Evolutionary conservation across 2,888 invertebrate genomes (phyloP), one percentile per base, ranked within the genome.

Genomic region (Tetrapedia diversipes): DNA sequence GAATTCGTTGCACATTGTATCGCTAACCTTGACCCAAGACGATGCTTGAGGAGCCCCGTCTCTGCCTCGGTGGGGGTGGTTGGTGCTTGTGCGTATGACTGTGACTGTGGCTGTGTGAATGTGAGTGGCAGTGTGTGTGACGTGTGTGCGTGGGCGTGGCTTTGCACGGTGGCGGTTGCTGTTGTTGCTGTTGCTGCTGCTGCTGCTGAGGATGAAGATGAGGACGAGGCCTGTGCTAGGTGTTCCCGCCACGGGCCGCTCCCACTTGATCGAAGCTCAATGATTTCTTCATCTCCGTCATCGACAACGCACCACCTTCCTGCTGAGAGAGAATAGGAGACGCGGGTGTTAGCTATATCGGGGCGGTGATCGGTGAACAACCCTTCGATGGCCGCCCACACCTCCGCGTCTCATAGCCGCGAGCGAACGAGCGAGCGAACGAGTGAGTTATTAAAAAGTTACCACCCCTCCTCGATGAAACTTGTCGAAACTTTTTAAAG

Each of bases 281-380:
- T 81, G 94, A 94, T 92, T 94, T 94, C 91, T 94, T 94, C 92
- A 94, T 92, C 90, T 95, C 95, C 91, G 94, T 94, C 94, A 95
- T 94, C 82, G 94, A 94, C 85, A 95, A 91, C 81, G 94, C 93
- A 69, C 94, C 93, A 85, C 94, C 93, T 90, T 94, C 94, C 94
- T 94, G 92, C 86, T 92, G 89, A 81, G 61, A 81, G 61, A 71
- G 39, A 74, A 77, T n/a, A 74, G 32, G 24, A 61, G 70, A 72
- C 57, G 49, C 65, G 37, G 68, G 80, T 86, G 88, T 89, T 87
- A 89, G 88, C 86, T 82, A 81, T 70, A 82, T 80, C 76, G 75
- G 63, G 80, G 16, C 16, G 7, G n/a, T n/a, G 24, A 34, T 27
- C 47, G 29, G 22, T n/a, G 24, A 41, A 8, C 60, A 32, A 65